phyloP scores from a whole-genome alignment of 2,113 vertebrate genomes.

The Myotis lucifugus region DNA sequence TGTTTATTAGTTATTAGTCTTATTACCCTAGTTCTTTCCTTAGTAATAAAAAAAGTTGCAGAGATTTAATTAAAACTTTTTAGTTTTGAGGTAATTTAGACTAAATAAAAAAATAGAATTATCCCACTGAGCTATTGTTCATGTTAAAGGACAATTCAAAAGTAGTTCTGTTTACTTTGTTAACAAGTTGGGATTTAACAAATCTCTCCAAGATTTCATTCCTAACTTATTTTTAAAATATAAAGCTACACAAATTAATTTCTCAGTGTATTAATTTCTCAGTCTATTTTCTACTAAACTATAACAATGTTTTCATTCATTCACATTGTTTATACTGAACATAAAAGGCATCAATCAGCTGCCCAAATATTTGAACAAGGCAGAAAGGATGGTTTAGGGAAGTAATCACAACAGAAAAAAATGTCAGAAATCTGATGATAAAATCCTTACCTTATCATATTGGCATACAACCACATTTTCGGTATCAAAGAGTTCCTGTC shows the following conservation, averaged over 20 bases:
- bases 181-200: not conserved
- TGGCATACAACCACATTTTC: slow-evolving; percentile 99
- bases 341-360: not conserved
- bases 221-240: slow-evolving; percentile 51
- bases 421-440: not conserved
- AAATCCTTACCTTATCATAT: slow-evolving; percentile 94
- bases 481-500: slow-evolving; percentile 98
- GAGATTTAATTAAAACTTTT: not conserved
- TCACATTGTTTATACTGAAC: not conserved
- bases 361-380: not conserved
- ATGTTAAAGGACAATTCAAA: not conserved
- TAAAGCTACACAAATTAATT: not conserved
- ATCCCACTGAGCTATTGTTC: not conserved
- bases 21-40: not conserved
- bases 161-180: not conserved
- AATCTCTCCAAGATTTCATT: not conserved
- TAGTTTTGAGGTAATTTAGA: not conserved
- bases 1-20: not conserved
- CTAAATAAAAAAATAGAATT: not conserved
- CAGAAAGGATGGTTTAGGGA: not conserved
- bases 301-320: not conserved
- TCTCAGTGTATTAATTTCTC: not conserved
- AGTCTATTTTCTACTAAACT: not conserved
- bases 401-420: not conserved
- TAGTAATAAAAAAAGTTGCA: not conserved